Percentiles rank a stretch among this genome's conserved stretches.
These are phyloP conservation scores for Potamilus streckersoni DNA, from an alignment of 1,140 invertebrate species.

Conservation along the genomic window DNA sequence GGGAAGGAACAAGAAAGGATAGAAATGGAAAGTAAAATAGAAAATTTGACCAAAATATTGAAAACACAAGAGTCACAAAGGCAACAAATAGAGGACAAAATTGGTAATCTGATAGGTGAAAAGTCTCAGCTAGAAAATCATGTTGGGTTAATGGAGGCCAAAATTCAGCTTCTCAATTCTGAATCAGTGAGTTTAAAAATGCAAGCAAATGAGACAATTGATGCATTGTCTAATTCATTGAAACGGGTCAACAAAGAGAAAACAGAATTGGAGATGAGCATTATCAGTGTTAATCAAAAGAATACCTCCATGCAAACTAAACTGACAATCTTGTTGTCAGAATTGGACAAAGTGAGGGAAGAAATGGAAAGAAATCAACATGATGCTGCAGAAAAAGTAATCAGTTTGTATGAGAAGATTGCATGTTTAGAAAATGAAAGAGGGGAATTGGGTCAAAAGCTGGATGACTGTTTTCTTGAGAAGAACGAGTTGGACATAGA, in stretches of 20 bases:
- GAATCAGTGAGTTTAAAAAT: conserved; percentile 12
- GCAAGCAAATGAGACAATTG: conserved; percentile 20
- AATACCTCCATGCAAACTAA: conserved; percentile 18
- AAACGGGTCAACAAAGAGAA: conserved; percentile 14
- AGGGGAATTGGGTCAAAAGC: conserved; percentile 19
- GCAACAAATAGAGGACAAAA: conserved; percentile 22
- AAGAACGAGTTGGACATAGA: conserved; percentile 29
- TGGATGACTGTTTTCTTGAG: conserved; percentile 24
- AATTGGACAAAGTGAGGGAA: conserved; percentile 17
- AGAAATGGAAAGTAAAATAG: conserved; percentile 8
- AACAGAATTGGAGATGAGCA: conserved; percentile 6
- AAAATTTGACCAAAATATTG: conserved; percentile 9
- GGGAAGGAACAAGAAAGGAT: conserved; percentile 17
- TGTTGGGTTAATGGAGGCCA: conserved; percentile 21
- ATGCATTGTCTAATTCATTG: conserved; percentile 10
- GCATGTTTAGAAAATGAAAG: conserved; percentile 19
- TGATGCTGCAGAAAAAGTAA: conserved; percentile 5
- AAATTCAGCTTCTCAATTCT: conserved; percentile 19
- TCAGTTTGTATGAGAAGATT: conserved; percentile 11
- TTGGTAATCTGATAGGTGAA: conserved; percentile 26
- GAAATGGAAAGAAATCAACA: neutral
- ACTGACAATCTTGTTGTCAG: conserved; percentile 21
- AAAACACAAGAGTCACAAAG: conserved; percentile 16
- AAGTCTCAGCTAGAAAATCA: conserved; percentile 26
- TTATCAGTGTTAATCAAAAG: conserved; percentile 1